Percentiles rank a stretch among this genome's conserved stretches.
Evolutionary conservation across 2,797 vertebrate genomes (phyloP).

Genomic region (Platyrinchus mystaceus): DNA sequence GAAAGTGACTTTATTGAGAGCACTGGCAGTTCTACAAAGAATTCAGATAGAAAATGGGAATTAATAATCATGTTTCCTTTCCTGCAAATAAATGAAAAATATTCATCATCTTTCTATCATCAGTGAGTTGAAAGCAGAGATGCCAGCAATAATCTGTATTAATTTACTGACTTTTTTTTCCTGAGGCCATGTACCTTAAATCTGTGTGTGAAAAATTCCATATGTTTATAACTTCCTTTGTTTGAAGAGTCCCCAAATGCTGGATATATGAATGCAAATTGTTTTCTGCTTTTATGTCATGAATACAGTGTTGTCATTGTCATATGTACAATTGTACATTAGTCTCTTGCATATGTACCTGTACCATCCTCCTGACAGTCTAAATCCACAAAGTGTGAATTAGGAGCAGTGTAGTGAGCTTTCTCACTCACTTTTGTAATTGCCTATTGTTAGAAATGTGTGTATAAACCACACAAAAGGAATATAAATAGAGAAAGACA

Average conservation of each 20-base stretch:
- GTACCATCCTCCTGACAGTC: background rate
- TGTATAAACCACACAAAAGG: background rate
- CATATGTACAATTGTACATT: background rate
- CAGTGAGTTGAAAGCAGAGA: background rate
- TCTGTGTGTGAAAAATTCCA: background rate
- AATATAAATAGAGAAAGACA: background rate
- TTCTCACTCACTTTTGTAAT: background rate
- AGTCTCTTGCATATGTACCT: background rate
- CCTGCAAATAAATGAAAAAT: background rate
- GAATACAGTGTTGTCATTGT: background rate
- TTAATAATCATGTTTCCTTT: background rate
- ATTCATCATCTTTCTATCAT: background rate
- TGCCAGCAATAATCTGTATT: background rate
- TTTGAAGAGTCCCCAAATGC: background rate
- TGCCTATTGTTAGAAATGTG: background rate
- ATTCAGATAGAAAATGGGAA: background rate
- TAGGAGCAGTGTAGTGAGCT: background rate
- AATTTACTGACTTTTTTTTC: background rate
- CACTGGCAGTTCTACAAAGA: background rate
- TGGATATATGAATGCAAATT: background rate
- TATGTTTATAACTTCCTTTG: background rate
- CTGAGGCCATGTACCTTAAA: background rate
- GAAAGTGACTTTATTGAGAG: background rate
- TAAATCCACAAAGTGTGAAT: background rate
- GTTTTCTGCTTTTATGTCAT: background rate